phyloP scores from a whole-genome alignment of 2,888 invertebrate species.

The Ennomos fuscantarius region DNA sequence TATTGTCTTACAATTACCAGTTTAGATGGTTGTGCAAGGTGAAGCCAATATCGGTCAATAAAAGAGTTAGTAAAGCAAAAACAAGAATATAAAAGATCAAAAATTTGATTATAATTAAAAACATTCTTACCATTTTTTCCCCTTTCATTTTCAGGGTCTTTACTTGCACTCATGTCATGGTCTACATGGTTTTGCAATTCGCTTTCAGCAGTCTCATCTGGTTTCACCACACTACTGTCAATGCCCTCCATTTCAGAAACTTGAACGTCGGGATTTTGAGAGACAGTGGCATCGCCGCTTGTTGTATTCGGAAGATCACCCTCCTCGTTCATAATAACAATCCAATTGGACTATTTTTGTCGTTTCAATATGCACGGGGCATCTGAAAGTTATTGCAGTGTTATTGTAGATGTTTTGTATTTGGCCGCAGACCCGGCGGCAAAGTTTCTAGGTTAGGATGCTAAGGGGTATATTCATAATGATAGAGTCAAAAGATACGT shows the following conservation, averaged over 20 bases:
- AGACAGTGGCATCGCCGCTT: conserved; percentile 26
- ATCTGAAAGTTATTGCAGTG: conserved; percentile 62
- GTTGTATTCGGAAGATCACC: conserved; percentile 20
- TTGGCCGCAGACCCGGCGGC: conserved; percentile 64
- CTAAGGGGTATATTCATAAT: conserved; percentile 31
- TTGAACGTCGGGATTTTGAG: neutral
- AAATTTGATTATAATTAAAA: neutral
- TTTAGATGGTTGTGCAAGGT: too few species aligned
- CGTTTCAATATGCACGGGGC: conserved; percentile 46
- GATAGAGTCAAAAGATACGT: too few species aligned
- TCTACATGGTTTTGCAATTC: conserved; percentile 70
- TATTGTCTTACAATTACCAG: conserved; percentile 4
- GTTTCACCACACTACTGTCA: conserved; percentile 28
- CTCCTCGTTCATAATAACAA: conserved; percentile 47
- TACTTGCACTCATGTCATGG: conserved; percentile 50
- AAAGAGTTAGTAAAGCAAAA: too few species aligned
- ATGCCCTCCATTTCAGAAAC: conserved; percentile 31
- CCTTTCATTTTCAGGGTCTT: conserved; percentile 37
- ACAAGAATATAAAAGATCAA: too few species aligned
- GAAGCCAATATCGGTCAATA: neutral
- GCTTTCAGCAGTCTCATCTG: conserved; percentile 42
- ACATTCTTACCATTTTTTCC: conserved; percentile 46
- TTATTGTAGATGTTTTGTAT: conserved; percentile 11
- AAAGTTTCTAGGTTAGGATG: conserved; percentile 72
- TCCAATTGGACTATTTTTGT: conserved; percentile 53